Evolutionary conservation across 2,113 vertebrate species (phyloP), one percentile per base, ranked within the genome.

Genomic region (Gymnogyps californianus): DNA sequence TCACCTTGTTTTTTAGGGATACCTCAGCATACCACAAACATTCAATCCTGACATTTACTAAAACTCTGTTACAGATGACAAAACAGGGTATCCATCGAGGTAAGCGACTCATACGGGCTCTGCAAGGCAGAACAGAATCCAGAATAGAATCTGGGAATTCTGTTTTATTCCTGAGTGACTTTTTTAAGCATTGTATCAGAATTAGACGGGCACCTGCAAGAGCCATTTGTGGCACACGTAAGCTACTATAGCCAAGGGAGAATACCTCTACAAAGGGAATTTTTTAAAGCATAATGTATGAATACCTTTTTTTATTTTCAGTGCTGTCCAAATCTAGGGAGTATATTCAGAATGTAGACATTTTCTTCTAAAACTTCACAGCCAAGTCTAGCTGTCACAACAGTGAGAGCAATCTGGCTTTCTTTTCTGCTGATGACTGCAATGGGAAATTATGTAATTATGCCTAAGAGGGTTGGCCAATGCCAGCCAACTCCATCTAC

Each of bases 41-140:
- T 8, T 25, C 52, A 16, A 1, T 3, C 40, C 10, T 9, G 25
- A 17, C 6, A 4, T 22, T 34, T n/a, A 24, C 52, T 12, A n/a
- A 32, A 64, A 9, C 47, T 36, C 69, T 19, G 42, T 2, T 26
- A 6, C n/a, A 46, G 69, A 5, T 0, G 16, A 36, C 20, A 29
- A 10, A 44, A 16, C 26, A 49, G 65, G 28, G 52, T 9, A 38
- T 3, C 34, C 62, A 2, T 6, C 1, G 1, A 44, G 47, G 62
- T 3, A 3, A 42, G 70, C 1, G 8, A 21, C 52, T 58, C 13
- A 3, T 4, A 11, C 4, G 1, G 46, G 9, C 3, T 3, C 69
- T 24, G 42, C 51, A 7, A 15, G 36, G 47, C 75, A n/a, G 57
- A 10, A 6, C 58, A 34, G 67, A 18, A 47, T 5, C 36, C 31